phyloP scores from a whole-genome alignment of 2,113 vertebrate genomes.

The Nerophis lumbriciformis region DNA sequence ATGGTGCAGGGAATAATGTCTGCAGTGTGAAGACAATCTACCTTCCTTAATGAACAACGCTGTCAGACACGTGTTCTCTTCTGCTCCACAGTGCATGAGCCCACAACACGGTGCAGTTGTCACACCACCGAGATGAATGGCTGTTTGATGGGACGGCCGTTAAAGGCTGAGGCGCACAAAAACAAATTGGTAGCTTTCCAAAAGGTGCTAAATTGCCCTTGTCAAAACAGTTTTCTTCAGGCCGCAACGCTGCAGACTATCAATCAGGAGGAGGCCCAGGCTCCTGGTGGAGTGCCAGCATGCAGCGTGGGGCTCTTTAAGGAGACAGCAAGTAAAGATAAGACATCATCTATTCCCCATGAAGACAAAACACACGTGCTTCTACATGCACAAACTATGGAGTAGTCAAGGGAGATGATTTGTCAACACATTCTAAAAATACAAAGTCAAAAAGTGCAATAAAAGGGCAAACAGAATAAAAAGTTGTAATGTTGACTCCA shows the following conservation, averaged over 20 bases:
- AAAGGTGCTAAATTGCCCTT: conserved; percentile 54
- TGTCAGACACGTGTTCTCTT: conserved; percentile 1
- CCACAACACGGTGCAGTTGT: conserved; percentile 12
- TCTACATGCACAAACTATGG: too few relatives aligned
- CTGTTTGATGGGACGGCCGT: conserved; percentile 30
- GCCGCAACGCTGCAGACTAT: conserved; percentile 35
- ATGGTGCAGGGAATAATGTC: too few relatives aligned
- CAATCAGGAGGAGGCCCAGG: conserved; percentile 36
- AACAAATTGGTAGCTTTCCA: conserved; percentile 45
- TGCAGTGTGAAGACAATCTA: too few relatives aligned
- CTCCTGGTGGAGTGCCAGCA: conserved; percentile 13
- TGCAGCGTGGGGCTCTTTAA: background rate
- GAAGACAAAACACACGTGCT: background rate
- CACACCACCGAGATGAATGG: conserved; percentile 10
- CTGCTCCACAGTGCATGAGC: conserved; percentile 30
- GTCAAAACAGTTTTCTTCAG: conserved; percentile 61
- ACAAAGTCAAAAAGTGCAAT: too few relatives aligned
- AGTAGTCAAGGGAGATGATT: too few relatives aligned
- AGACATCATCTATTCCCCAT: too few relatives aligned
- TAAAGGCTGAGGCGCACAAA: conserved; percentile 26
- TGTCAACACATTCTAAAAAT: too few relatives aligned
- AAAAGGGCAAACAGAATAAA: too few relatives aligned
- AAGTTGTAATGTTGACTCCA: too few relatives aligned
- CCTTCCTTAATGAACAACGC: background rate
- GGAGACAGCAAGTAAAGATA: too few relatives aligned